Evolutionary conservation across 2,113 vertebrate genomes (phyloP).

Genomic region (Notarius quadriscutis): DNA sequence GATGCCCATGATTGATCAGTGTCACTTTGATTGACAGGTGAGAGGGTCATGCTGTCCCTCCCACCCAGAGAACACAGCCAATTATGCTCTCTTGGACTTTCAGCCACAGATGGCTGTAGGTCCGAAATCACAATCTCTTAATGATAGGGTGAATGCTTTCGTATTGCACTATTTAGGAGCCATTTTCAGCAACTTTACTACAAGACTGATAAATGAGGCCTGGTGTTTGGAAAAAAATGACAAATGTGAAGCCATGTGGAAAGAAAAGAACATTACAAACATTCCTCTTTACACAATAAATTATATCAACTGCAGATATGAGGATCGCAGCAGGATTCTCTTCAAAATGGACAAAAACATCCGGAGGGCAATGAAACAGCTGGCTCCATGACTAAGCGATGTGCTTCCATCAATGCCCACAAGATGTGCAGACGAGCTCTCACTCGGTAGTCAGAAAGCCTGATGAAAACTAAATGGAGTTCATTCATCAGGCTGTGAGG

Average conservation of each 20-base stretch:
- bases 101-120: not conserved
- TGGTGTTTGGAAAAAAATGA: not conserved
- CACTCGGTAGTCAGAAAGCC: slow-evolving; percentile 27
- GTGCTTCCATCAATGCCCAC: slow-evolving; percentile 37
- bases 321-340: slow-evolving; percentile 21
- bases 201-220: not conserved
- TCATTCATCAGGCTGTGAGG: slow-evolving; percentile 36
- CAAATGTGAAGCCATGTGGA: not conserved
- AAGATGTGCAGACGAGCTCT: slow-evolving; percentile 38
- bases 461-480: slow-evolving; percentile 37
- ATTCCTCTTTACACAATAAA: slow-evolving; percentile 8
- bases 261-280: not conserved
- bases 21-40: not conserved
- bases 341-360: slow-evolving; percentile 38
- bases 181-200: not conserved
- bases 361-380: slow-evolving; percentile 36
- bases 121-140: not conserved
- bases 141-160: not conserved
- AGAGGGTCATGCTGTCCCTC: not conserved
- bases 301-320: not conserved
- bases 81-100: not conserved
- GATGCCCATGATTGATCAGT: not conserved
- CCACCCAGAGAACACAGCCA: not conserved
- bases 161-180: not conserved
- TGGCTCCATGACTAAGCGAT: slow-evolving; percentile 38